Base-by-base conservation (phyloP, 2,888 invertebrate genomes). In the Platycheirus rosarum region DNA sequence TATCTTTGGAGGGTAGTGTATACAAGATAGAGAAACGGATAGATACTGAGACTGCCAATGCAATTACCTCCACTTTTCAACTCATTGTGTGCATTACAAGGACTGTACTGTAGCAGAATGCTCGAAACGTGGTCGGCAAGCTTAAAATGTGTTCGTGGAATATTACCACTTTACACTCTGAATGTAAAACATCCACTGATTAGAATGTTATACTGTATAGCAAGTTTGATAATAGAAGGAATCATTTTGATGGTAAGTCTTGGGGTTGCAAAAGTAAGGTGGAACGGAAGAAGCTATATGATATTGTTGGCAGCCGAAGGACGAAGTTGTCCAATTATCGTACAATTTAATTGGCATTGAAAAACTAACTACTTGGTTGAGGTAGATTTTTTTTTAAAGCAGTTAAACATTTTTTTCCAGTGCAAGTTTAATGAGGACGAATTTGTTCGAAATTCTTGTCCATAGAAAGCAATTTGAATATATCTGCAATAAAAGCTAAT, bases 271-370 rank as follows among this genome's bases (percentile, higher is more conserved):
- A 37, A 46, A 46, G n/a, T n/a, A n/a, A n/a, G 13, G 32, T 13
- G 9, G 20, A 48, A 55, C 9, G 6, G 53, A 23, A 29, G 18
- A 16, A 63, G 37, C 48, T 37, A 51, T 62, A 62, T 44, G 20
- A 63, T 48, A 63, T 37, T 82, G 60, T 76, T 76, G 76, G 65
- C 66, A 70, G 70, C 53, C 49, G 71, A 62, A 76, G 80, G 76
- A 82, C 70, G 37, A 82, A 82, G 55, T 82, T 82, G 66, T 53
- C 66, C 82, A 82, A 82, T 82, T 82, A 82, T 57, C 77, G 82
- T 82, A 76, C 80, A 76, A 76, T 82, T 77, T 82, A 77, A 82
- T 77, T 82, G 71, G 44, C 63, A 63, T 42, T 63, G 44, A 42
- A 42, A 44, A 63, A 60, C 42, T 37, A 63, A 48, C 62, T 62